These are phyloP conservation scores for Temnothorax rugatulus DNA, from an alignment of 2,888 invertebrate genomes.

Conservation along the genomic window DNA sequence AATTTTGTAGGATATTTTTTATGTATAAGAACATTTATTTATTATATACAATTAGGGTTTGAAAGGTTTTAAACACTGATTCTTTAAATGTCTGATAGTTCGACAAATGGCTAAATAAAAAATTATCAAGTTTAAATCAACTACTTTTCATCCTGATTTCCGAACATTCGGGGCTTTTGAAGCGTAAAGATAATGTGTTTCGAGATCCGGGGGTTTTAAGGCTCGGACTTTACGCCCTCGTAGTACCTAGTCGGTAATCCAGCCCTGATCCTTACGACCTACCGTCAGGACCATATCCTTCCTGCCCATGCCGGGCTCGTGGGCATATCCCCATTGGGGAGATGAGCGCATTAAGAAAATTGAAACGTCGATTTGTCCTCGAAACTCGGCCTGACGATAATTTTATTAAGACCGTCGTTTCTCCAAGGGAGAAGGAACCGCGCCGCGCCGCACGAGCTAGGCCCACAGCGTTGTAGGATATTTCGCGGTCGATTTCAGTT, in stretches of 20 bases:
- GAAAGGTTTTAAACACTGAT: not conserved
- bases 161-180: not conserved
- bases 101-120: not conserved
- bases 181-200: conserved; percentile 10
- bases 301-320: conserved; percentile 54
- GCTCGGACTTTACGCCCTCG: conserved; percentile 23
- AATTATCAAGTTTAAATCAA: not conserved
- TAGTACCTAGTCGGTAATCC: conserved; percentile 45
- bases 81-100: not conserved
- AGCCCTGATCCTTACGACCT: conserved; percentile 59
- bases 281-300: conserved; percentile 66
- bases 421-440: conserved; percentile 41
- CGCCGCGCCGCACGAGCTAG: conserved; percentile 47
- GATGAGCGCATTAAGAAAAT: conserved; percentile 85
- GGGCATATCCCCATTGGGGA: conserved; percentile 76
- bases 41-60: not conserved
- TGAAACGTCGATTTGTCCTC: conserved; percentile 86
- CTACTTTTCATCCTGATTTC: not conserved
- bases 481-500: conserved; percentile 72
- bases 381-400: conserved; percentile 82
- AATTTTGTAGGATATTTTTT: not conserved
- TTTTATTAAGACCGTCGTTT: conserved; percentile 80
- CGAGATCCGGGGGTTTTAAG: conserved; percentile 11
- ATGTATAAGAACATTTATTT: no score
- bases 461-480: conserved; percentile 57